A percentile compares a stretch with the other conserved stretches of the same genome.
phyloP scores from a whole-genome alignment of 2,113 vertebrate genomes.

The Melanerpes formicivorus region DNA sequence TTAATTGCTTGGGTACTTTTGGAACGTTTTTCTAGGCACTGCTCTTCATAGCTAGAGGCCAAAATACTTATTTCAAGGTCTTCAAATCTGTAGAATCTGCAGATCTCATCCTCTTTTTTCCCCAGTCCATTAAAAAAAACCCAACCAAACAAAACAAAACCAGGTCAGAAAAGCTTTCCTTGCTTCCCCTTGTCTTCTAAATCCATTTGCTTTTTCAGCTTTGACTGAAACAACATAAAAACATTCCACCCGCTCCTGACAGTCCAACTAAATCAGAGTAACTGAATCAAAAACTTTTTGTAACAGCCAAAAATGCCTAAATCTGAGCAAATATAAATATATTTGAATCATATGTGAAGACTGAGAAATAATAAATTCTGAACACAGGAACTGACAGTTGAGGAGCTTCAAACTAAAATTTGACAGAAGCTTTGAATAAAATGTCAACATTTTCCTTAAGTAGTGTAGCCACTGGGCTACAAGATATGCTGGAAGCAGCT shows the following conservation, averaged over 20 bases:
- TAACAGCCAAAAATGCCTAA: not conserved
- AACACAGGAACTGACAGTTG: not conserved
- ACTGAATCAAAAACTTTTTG: not conserved
- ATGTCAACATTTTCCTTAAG: not conserved
- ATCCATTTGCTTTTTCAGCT: not conserved
- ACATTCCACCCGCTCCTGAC: not conserved
- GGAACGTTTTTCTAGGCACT: not conserved
- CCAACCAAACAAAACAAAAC: no score
- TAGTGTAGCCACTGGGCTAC: not conserved
- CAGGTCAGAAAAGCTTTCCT: not conserved
- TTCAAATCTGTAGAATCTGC: not conserved
- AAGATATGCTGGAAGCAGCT: not conserved
- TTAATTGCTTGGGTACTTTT: not conserved
- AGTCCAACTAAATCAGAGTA: not conserved
- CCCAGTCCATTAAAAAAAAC: not conserved
- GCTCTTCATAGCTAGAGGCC: not conserved
- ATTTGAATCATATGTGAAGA: not conserved
- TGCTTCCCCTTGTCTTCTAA: not conserved
- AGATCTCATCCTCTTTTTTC: not conserved
- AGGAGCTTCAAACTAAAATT: not conserved
- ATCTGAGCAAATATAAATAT: not conserved
- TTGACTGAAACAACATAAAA: not conserved
- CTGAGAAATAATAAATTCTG: not conserved
- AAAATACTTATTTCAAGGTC: not conserved
- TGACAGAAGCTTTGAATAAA: not conserved